These are phyloP conservation scores for Litocranius walleri DNA, from an alignment of 2,113 vertebrate species.

Conservation along the genomic window DNA sequence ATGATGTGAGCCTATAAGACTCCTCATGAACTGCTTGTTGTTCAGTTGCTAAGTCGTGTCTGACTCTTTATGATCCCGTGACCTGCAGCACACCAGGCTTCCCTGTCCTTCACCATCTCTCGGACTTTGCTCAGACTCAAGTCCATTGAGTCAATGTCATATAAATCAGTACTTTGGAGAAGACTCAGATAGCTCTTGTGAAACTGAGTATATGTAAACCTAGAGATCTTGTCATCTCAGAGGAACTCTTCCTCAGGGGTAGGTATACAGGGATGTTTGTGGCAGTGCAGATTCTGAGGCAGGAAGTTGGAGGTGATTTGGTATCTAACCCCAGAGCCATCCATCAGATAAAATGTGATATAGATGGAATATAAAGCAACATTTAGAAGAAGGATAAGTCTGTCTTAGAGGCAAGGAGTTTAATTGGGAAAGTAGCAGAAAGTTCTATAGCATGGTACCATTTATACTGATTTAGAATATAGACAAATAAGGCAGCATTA, in stretches of 20 bases:
- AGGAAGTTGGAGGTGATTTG: neutral
- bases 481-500: neutral
- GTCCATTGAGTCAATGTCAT: neutral
- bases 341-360: neutral
- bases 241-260: too few relatives aligned
- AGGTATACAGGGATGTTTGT: too few relatives aligned
- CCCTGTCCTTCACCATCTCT: neutral
- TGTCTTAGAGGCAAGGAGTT: neutral
- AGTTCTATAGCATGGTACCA: rapidly evolving
- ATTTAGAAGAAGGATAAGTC: neutral
- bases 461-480: neutral
- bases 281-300: neutral
- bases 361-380: neutral
- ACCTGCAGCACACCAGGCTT: neutral
- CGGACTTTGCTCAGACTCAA: neutral
- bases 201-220: rapidly evolving
- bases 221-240: too few relatives aligned
- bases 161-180: neutral
- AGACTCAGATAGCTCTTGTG: too few relatives aligned
- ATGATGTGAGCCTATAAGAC: neutral
- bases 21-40: neutral
- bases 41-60: neutral
- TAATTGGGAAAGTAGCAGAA: neutral
- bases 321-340: neutral
- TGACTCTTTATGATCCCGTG: neutral